phyloP scores from a whole-genome alignment of 2,797 vertebrate species.

The Lepilemur ruficaudatus region DNA sequence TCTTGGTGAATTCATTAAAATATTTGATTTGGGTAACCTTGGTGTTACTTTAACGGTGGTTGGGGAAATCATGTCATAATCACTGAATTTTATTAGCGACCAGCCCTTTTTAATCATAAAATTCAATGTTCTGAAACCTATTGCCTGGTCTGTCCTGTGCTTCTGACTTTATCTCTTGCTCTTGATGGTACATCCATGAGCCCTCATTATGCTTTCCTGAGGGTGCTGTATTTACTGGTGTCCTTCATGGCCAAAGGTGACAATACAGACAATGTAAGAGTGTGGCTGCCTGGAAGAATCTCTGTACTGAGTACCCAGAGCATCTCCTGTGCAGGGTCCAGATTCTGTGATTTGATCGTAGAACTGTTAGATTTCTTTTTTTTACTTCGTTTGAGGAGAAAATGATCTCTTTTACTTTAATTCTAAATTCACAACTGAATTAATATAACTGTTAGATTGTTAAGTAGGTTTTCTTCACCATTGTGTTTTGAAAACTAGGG shows the following conservation, averaged over 20 bases:
- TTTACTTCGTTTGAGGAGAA: slow-evolving; percentile 3
- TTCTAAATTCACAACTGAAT: slow-evolving; percentile 7
- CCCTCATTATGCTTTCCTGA: not conserved
- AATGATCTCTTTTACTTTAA: not conserved
- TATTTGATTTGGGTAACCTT: slow-evolving; percentile 63
- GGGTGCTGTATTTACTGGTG: not conserved
- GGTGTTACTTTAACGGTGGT: slow-evolving; percentile 50
- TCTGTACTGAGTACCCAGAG: not conserved
- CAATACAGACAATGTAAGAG: not conserved
- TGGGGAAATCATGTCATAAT: slow-evolving; percentile 40
- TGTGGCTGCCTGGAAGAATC: not conserved
- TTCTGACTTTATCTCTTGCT: slow-evolving; percentile 18
- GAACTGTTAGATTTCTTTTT: not conserved
- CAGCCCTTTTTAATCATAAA: slow-evolving; percentile 52
- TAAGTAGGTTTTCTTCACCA: not conserved
- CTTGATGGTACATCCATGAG: not conserved
- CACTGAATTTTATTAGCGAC: slow-evolving; percentile 54
- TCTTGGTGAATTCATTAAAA: slow-evolving; percentile 50
- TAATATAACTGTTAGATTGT: not conserved
- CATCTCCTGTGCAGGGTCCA: not conserved
- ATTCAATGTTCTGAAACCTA: slow-evolving; percentile 52
- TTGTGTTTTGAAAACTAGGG: not conserved
- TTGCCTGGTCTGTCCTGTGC: not conserved
- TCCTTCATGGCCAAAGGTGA: not conserved
- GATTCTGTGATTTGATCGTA: not conserved